Percentiles rank a stretch among this genome's conserved stretches.
Evolutionary conservation across 2,888 invertebrate species (phyloP).

Genomic region (Busseola fusca): DNA sequence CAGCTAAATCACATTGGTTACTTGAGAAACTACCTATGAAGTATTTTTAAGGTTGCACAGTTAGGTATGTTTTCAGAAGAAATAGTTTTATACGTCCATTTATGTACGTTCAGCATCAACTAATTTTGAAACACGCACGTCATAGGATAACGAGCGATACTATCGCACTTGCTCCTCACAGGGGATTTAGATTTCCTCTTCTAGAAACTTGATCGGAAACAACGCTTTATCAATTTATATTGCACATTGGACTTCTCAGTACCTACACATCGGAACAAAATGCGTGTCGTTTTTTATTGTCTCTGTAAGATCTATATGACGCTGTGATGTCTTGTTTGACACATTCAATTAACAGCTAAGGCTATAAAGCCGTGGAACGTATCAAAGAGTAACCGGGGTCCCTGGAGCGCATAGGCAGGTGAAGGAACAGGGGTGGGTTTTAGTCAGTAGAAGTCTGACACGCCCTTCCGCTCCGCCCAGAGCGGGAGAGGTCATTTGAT

Average conservation of each 20-base stretch:
- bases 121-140: not conserved
- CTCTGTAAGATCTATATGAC: constrained; percentile 5
- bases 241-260: constrained; percentile 13
- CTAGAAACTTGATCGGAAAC: constrained; percentile 15
- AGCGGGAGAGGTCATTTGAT: too few species aligned
- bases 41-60: not conserved
- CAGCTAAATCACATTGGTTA: not conserved
- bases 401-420: too few species aligned
- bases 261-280: not conserved
- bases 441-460: too few species aligned
- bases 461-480: too few species aligned
- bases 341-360: constrained; percentile 21
- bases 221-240: constrained; percentile 20
- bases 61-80: not conserved
- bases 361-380: too few species aligned
- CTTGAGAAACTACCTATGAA: not conserved
- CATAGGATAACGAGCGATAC: not conserved
- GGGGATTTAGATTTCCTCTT: constrained; percentile 14
- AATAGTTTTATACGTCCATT: not conserved
- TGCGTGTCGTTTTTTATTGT: constrained; percentile 6
- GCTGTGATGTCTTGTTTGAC: constrained; percentile 19
- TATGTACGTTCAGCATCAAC: not conserved
- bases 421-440: too few species aligned
- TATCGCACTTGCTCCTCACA: constrained; percentile 15
- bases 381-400: too few species aligned